These are phyloP conservation scores for Anoplopoma fimbria DNA, from an alignment of 2,113 vertebrate genomes.

Conservation along the genomic window DNA sequence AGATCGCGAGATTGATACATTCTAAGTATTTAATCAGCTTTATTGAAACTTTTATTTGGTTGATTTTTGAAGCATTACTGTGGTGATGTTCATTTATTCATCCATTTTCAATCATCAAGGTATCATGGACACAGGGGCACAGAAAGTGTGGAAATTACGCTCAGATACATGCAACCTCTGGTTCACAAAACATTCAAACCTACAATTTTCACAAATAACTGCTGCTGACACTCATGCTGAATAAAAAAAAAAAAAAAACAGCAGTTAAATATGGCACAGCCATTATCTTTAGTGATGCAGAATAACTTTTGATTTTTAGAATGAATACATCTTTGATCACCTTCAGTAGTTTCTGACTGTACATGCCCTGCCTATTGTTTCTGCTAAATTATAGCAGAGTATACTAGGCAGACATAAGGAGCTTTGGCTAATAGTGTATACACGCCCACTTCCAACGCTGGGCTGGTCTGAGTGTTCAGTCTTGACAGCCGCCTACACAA, in stretches of 20 bases:
- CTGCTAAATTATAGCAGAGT: slow-evolving; percentile 29
- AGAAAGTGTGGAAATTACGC: background rate
- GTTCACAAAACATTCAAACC: background rate
- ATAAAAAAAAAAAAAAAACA: background rate
- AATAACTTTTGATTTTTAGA: background rate
- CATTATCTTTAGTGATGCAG: background rate
- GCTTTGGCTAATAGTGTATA: slow-evolving; percentile 38
- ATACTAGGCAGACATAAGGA: slow-evolving; percentile 33
- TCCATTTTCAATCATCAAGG: background rate
- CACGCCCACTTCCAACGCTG: slow-evolving; percentile 16
- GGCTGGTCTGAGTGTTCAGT: slow-evolving; percentile 35
- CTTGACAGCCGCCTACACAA: slow-evolving; percentile 51
- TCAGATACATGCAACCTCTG: background rate
- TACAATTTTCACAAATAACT: background rate
- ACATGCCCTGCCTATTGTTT: background rate
- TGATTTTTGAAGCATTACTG: background rate
- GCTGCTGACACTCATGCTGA: background rate
- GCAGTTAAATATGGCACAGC: background rate
- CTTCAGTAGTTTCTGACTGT: background rate
- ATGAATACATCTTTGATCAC: background rate
- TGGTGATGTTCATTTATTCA: background rate
- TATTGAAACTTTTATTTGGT: background rate
- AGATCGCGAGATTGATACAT: background rate
- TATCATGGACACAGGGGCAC: background rate
- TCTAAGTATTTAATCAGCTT: background rate